A percentile compares a stretch with the other conserved stretches of the same genome.
Conservation (phyloP, 1,140 invertebrate genomes). For the Papilio helenus region DNA sequence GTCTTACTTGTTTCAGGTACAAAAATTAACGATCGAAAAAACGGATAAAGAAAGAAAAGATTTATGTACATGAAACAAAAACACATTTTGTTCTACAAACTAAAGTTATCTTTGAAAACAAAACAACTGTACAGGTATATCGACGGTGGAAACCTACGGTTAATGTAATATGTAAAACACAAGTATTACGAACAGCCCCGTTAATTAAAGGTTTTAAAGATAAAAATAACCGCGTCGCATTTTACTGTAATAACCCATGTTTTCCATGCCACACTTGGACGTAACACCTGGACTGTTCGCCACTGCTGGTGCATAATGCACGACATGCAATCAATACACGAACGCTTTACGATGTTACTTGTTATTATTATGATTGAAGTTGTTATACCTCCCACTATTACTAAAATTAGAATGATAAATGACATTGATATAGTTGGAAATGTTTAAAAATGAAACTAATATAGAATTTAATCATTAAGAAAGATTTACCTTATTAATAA, state of each 20-base stretch:
- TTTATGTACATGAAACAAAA: neutral
- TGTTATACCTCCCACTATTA: neutral
- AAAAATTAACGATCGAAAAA: neutral
- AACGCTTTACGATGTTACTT: conserved; percentile 3
- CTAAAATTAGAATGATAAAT: neutral
- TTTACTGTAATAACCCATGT: conserved; percentile 16
- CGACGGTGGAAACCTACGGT: neutral
- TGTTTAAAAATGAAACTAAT: neutral
- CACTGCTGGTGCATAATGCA: neutral
- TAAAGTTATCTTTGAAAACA: neutral
- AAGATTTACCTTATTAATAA: too few species aligned
- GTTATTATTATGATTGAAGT: neutral
- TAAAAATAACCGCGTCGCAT: conserved; percentile 14
- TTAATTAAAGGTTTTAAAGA: conserved; percentile 25
- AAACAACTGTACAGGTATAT: neutral
- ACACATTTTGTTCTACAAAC: neutral
- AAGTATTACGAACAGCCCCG: neutral
- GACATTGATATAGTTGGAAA: neutral
- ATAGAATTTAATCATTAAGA: neutral
- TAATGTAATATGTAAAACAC: neutral
- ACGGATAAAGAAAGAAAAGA: neutral
- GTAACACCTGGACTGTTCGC: conserved; percentile 16
- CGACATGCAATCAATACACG: conserved; percentile 22
- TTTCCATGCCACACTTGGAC: conserved; percentile 9
- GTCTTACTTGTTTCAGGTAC: conserved; percentile 2